Percentiles rank a stretch among this genome's conserved stretches.
phyloP scores from a whole-genome alignment of 2,113 vertebrate species.

The Daboia siamensis region DNA sequence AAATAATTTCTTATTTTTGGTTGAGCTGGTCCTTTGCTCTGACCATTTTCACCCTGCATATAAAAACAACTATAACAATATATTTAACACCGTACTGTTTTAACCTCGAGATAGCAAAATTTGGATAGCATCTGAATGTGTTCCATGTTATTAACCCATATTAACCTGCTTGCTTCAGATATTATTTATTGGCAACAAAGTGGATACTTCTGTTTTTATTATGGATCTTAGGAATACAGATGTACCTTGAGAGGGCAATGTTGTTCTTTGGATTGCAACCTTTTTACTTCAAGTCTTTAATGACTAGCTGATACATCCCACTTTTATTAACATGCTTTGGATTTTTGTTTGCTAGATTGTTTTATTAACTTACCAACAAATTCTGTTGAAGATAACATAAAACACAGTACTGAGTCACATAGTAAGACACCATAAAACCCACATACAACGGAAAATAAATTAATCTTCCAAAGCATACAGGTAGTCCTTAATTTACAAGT shows the following conservation, averaged over 20 bases:
- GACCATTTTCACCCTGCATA: neutral
- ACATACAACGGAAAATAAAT: neutral
- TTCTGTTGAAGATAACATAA: neutral
- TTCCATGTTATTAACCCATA: neutral
- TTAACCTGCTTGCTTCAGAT: neutral
- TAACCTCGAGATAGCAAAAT: neutral
- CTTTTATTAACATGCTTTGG: neutral
- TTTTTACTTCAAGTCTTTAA: neutral
- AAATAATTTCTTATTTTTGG: neutral
- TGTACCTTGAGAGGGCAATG: neutral
- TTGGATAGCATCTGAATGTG: neutral
- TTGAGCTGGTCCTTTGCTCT: neutral
- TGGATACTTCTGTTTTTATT: neutral
- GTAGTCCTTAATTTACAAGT: neutral
- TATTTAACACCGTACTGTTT: neutral
- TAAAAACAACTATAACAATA: conserved; percentile 5
- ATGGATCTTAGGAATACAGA: neutral
- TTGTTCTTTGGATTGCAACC: neutral
- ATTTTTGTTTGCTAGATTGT: neutral
- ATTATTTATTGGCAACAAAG: neutral
- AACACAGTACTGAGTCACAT: neutral
- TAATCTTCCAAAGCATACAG: neutral
- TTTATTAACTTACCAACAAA: neutral
- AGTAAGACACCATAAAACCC: neutral
- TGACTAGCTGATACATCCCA: neutral